Evolutionary conservation across 2,113 vertebrate genomes (phyloP), one percentile per base, ranked within the genome.

Genomic region (Macrotis lagotis): DNA sequence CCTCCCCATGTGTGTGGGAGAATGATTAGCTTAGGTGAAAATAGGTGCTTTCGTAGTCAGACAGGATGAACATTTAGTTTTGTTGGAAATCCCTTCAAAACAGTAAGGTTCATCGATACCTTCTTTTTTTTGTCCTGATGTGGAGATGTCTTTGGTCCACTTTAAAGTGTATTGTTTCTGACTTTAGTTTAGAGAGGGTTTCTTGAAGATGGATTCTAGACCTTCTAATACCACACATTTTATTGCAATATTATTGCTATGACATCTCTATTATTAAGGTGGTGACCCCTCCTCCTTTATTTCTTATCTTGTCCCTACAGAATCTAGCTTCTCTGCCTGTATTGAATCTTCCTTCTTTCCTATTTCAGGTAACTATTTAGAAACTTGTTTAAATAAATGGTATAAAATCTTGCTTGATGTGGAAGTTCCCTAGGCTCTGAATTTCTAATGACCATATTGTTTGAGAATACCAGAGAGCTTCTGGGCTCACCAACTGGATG

Each of bases 401-500:
- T 88, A 90, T 37, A 66, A 55, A 66, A 66, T 28, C 12, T 14
- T 83, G 12, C 47, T 96, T 93, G 91, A 55, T 49, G 90, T 96
- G 93, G 92, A 96, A 88, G 49, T 89, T 3, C 8, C 1, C 16
- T 25, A 83, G 51, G 0, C 0, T 93, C 44, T 96, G 52, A 94
- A 93, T 95, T 97, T 96, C 89, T 66, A 59, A 95, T 93, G 91
- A 91, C 91, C 94, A 26, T 37, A 51, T 47, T 96, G 52, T 94
- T 90, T 74, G 66, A 91, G 97, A 98, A 93, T 96, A 50, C 0
- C 31, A 47, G 4, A 89, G 48, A 90, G 11, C 74, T 95, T 97
- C 88, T 95, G 3, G 0, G 91, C 9, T 95, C 50, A 90, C 50
- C 66, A 37, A 16, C 31, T 89, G 49, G 92, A 90, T 74, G 31